Conservation (phyloP, 2,113 vertebrate genomes). For the Brachirus orientalis region DNA sequence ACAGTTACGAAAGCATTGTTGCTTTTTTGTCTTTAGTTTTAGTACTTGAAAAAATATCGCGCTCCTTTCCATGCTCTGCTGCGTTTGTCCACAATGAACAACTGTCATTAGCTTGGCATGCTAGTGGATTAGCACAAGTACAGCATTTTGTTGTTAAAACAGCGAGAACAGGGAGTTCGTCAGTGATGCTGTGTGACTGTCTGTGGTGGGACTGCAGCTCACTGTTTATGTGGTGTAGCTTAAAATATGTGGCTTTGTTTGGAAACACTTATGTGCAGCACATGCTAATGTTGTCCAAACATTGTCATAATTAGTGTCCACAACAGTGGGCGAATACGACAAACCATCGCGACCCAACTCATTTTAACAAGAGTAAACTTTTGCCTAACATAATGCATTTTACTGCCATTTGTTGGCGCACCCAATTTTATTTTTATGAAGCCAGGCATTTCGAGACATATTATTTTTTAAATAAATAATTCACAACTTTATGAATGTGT, state of each 20-base stretch:
- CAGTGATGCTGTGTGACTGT: too few relatives aligned
- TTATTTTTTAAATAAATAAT: too few relatives aligned
- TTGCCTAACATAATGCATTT: too few relatives aligned
- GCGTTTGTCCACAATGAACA: slow-evolving; percentile 25
- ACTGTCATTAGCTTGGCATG: slow-evolving; percentile 62
- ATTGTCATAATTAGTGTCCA: background rate
- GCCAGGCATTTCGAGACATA: too few relatives aligned
- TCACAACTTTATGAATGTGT: too few relatives aligned
- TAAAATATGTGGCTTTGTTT: background rate
- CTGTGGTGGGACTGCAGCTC: too few relatives aligned
- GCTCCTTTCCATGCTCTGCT: background rate
- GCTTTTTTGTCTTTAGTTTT: background rate
- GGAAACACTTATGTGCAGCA: slow-evolving; percentile 28
- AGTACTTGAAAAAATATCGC: background rate
- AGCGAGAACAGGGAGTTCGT: background rate
- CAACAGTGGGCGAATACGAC: too few relatives aligned
- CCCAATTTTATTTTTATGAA: too few relatives aligned
- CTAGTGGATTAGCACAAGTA: slow-evolving; percentile 47
- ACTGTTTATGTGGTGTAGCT: too few relatives aligned
- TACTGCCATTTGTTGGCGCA: too few relatives aligned
- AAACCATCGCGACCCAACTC: too few relatives aligned
- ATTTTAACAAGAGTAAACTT: too few relatives aligned
- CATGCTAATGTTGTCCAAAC: slow-evolving; percentile 37
- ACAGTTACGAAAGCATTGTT: background rate
- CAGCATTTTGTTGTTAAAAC: background rate